These are phyloP conservation scores for Cylindroiulus punctatus DNA, from an alignment of 2,888 invertebrate species.

Conservation along the genomic window DNA sequence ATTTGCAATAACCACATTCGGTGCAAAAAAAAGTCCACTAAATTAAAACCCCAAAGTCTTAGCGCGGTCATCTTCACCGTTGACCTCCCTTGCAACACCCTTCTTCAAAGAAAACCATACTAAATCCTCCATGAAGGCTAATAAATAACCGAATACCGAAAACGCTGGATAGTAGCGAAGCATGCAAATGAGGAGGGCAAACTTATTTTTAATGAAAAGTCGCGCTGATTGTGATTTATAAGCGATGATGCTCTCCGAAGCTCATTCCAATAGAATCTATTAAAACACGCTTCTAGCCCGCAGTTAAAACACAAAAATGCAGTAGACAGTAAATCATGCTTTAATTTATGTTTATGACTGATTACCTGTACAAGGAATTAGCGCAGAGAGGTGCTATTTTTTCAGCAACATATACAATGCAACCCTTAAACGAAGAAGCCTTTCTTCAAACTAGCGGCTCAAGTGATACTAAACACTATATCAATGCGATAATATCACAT, in stretches of 20 bases:
- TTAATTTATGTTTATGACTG: too few species aligned
- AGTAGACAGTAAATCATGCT: too few species aligned
- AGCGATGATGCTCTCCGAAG: neutral
- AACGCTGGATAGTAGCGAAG: neutral
- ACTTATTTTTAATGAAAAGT: neutral
- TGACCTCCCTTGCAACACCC: conserved; percentile 11
- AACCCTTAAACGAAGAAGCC: too few species aligned
- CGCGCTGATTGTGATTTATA: neutral
- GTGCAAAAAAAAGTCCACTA: neutral
- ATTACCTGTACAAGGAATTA: too few species aligned
- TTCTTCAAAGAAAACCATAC: neutral
- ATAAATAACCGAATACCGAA: conserved; percentile 35
- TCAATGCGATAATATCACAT: too few species aligned
- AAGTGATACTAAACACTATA: too few species aligned
- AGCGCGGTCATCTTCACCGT: neutral
- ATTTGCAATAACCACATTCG: too few species aligned
- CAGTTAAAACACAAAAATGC: neutral
- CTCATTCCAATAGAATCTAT: neutral
- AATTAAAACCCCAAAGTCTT: neutral
- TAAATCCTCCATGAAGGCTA: neutral
- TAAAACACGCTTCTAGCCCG: too few species aligned
- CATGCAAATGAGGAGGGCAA: neutral
- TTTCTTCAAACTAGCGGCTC: too few species aligned
- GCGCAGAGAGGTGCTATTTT: too few species aligned
- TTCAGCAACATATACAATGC: too few species aligned